These are phyloP conservation scores for Nerophis lumbriciformis DNA, from an alignment of 2,113 vertebrate genomes.

Conservation along the genomic window DNA sequence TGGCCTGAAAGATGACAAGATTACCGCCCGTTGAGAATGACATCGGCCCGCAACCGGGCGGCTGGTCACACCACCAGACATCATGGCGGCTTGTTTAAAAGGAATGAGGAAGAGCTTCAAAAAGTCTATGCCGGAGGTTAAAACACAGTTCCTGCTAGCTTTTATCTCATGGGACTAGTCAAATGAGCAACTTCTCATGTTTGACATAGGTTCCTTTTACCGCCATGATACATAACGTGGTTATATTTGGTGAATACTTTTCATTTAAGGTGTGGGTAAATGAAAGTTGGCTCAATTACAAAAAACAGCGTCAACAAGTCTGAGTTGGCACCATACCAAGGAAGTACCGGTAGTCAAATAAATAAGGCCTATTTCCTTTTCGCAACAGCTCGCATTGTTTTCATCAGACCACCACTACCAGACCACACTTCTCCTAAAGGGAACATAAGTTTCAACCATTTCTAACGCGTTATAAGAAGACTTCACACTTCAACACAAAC, in stretches of 20 bases:
- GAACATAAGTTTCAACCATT: background rate
- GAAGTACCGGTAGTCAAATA: constrained; percentile 21
- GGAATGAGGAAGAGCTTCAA: constrained; percentile 49
- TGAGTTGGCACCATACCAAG: constrained; percentile 36
- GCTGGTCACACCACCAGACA: constrained; percentile 40
- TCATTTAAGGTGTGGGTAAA: constrained; percentile 4
- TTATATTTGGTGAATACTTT: background rate
- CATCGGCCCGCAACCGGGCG: constrained; percentile 25
- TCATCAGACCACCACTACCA: background rate
- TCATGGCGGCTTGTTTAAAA: constrained; percentile 28
- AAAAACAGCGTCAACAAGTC: constrained; percentile 19
- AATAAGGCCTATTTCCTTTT: constrained; percentile 11
- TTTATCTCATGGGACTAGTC: constrained; percentile 33
- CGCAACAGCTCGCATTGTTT: background rate
- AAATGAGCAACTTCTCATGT: constrained; percentile 8
- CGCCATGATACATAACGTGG: background rate
- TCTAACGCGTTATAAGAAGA: background rate
- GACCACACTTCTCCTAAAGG: background rate
- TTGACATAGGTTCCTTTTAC: constrained; percentile 13
- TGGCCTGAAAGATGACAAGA: constrained; percentile 24
- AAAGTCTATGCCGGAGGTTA: constrained; percentile 20
- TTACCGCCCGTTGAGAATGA: constrained; percentile 33
- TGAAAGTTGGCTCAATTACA: background rate
- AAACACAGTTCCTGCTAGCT: constrained; percentile 17
- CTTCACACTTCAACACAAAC: background rate